Evolutionary conservation across 1,140 invertebrate species (phyloP).

Genomic region (Apis mellifera): Amel_HAv3.1 CM009935.2:3025001-3025500

Average conservation of each 20-base stretch:
- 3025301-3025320: constrained; percentile 75
- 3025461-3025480: neutral
- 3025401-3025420: neutral
- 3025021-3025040: neutral
- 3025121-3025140: constrained; percentile 66
- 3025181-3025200: constrained; percentile 59
- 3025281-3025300: constrained; percentile 53
- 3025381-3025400: constrained; percentile 37
- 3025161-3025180: constrained; percentile 54
- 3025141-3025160: constrained; percentile 65
- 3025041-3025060: constrained; percentile 51
- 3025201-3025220: constrained; percentile 52
- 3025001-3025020: neutral
- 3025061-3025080: constrained; percentile 47
- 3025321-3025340: constrained; percentile 65
- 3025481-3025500: neutral
- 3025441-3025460: neutral
- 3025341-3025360: constrained; percentile 56
- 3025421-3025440: neutral
- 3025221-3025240: constrained; percentile 70
- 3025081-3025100: constrained; percentile 41
- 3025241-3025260: constrained; percentile 73
- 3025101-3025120: constrained; percentile 64
- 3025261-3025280: constrained; percentile 59
- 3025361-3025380: constrained; percentile 41